Evolutionary conservation across 1,140 invertebrate species (phyloP), one percentile per base, ranked within the genome.

Genomic region (Leguminivora glycinivorella): DNA sequence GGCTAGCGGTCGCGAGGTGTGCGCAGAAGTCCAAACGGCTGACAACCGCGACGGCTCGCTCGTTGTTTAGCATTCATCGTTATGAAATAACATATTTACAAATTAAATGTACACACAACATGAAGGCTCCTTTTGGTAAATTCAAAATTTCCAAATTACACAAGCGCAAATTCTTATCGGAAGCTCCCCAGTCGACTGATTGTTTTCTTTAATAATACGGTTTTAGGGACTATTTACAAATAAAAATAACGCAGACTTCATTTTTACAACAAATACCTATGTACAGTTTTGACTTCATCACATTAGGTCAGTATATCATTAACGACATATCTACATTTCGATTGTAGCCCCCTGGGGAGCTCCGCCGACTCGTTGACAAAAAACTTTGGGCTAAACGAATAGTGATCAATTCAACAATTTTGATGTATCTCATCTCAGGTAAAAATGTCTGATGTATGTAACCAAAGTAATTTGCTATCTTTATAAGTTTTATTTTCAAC

Each of bases 21-120:
- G 87, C 84, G 85, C 89, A 91, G 89, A 91, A 91, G 89, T 89
- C 86, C 83, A 79, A 78, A 82, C 84, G 83, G 83, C 85, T 84
- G 79, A 81, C 81, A 81, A 73, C 79, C 76, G 85, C 79, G 79
- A 87, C 81, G 86, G 84, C 80, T 84, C 84, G 83, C 84, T 83
- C 83, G 83, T 88, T 86, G 84, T 82, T 81, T 80, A 88, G 84
- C 85, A 85, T 84, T 83, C 81, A 88, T 87, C 79, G 85, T 88
- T 83, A 83, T 79, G 81, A 84, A 84, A 84, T 83, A 84, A 84
- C 80, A 85, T 89, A 91, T 88, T 87, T 89, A 89, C 85, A 91
- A 85, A 87, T 83, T 74, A 88, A 85, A 89, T 82, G 76, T 83
- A 88, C 80, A 83, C 77, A 83, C 74, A 78, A 83, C 72, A 83